A percentile compares a stretch with the other conserved stretches of the same genome.
Conservation (phyloP, 2,113 vertebrate species). For the Campylomormyrus numenius region DNA sequence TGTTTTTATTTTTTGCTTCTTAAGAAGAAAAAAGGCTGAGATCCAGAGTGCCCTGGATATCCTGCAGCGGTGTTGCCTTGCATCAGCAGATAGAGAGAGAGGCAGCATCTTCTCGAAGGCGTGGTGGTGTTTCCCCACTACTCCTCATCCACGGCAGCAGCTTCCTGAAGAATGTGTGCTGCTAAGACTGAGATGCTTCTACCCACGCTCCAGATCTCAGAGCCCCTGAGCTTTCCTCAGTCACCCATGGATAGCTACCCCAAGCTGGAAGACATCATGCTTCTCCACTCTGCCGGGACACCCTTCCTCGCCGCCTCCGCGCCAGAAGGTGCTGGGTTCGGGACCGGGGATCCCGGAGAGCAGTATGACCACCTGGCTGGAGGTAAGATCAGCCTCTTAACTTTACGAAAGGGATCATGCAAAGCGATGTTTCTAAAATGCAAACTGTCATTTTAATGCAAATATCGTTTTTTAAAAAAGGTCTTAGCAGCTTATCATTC, state of each 20-base stretch:
- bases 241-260: conserved; percentile 97
- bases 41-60: conserved; percentile 13
- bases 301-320: conserved; percentile 80
- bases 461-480: background rate
- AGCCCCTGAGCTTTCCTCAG: conserved; percentile 87
- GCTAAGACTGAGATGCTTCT: conserved; percentile 95
- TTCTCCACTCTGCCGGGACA: conserved; percentile 78
- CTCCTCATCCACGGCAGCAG: conserved; percentile 37
- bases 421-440: background rate
- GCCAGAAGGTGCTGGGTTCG: conserved; percentile 74
- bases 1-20: conserved; percentile 27
- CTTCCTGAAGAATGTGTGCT: conserved; percentile 73
- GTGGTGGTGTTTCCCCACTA: conserved; percentile 53
- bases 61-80: conserved; percentile 21
- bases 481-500: background rate
- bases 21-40: conserved; percentile 18
- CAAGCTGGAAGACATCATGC: conserved; percentile 97
- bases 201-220: conserved; percentile 87
- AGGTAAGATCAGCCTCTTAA: conserved; percentile 68
- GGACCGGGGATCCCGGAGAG: conserved; percentile 78
- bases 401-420: conserved; percentile 17
- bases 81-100: background rate
- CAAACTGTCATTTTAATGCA: background rate
- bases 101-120: conserved; percentile 41
- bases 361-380: conserved; percentile 90